Conservation (phyloP, 2,113 vertebrate genomes). For the Pseudolaguvia tuberculata region DNA sequence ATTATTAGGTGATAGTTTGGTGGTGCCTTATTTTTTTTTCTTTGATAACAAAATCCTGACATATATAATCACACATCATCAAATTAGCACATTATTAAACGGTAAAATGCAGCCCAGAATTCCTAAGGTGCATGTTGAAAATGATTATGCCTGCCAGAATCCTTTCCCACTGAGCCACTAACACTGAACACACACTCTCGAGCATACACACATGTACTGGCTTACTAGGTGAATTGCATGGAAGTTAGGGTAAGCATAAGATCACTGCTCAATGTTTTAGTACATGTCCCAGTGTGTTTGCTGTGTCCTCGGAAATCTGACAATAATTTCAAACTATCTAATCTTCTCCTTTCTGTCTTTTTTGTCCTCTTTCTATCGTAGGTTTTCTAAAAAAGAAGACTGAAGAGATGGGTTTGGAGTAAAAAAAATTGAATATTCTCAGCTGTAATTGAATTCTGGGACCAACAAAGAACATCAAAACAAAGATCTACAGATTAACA, state of each 20-base stretch:
- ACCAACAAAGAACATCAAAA: constrained; percentile 47
- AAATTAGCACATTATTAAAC: too few species aligned
- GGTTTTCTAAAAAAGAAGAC: constrained; percentile 39
- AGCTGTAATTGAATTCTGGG: constrained; percentile 44
- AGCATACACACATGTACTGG: constrained; percentile 37
- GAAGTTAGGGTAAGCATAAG: constrained; percentile 32
- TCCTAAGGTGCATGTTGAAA: constrained; percentile 73
- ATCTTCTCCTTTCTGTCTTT: constrained; percentile 33
- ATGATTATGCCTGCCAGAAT: constrained; percentile 67
- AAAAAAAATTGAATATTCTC: constrained; percentile 28
- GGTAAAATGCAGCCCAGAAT: constrained; percentile 62
- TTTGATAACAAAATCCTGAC: too few species aligned
- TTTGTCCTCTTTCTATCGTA: constrained; percentile 46
- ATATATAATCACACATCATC: not conserved
- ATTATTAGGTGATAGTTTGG: too few species aligned
- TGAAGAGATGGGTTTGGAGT: constrained; percentile 11
- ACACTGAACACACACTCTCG: constrained; percentile 39
- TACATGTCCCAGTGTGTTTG: not conserved
- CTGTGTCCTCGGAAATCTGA: not conserved
- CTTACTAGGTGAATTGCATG: constrained; percentile 44
- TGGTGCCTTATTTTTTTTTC: too few species aligned
- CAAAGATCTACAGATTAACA: constrained; percentile 41
- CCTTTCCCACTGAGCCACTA: constrained; percentile 50
- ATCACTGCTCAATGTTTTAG: constrained; percentile 33
- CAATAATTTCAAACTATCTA: constrained; percentile 17